phyloP scores from a whole-genome alignment of 2,888 invertebrate species.

The Leptopterna dolabrata region DNA sequence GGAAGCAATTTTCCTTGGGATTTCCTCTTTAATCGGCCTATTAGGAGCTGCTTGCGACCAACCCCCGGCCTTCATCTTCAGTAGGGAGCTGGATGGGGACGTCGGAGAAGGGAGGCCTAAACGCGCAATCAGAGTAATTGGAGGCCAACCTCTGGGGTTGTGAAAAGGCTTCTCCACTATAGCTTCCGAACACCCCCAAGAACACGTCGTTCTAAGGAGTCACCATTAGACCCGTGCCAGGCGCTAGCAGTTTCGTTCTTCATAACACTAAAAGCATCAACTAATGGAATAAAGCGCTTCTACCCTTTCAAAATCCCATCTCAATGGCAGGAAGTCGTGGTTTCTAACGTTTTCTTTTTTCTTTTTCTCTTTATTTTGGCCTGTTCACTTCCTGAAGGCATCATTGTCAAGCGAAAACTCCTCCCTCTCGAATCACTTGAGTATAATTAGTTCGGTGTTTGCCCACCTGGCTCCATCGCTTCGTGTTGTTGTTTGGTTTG shows the following conservation, averaged over 20 bases:
- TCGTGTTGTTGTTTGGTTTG: constrained; percentile 31
- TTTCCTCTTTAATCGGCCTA: constrained; percentile 50
- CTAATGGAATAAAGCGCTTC: constrained; percentile 28
- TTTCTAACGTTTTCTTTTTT: neutral
- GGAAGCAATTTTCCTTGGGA: constrained; percentile 43
- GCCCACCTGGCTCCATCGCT: constrained; percentile 34
- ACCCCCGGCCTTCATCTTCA: constrained; percentile 13
- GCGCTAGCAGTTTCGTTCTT: constrained; percentile 30
- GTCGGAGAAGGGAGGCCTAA: neutral
- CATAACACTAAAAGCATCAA: constrained; percentile 34
- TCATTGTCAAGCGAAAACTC: constrained; percentile 9
- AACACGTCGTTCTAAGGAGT: constrained; percentile 31
- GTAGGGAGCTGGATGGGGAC: neutral
- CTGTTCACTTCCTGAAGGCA: constrained; percentile 7
- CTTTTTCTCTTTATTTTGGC: constrained; percentile 22
- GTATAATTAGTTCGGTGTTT: constrained; percentile 46
- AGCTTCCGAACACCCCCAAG: neutral
- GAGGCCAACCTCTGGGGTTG: constrained; percentile 17
- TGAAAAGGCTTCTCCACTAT: neutral
- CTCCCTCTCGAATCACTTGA: constrained; percentile 13
- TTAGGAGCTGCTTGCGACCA: constrained; percentile 5
- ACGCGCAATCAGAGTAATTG: constrained; percentile 51
- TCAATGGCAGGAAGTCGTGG: constrained; percentile 6
- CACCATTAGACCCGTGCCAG: constrained; percentile 31
- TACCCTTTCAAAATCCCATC: neutral